phyloP scores from a whole-genome alignment of 92 coral and sea anemone genomes.

The Heliopora coerulea region DNA sequence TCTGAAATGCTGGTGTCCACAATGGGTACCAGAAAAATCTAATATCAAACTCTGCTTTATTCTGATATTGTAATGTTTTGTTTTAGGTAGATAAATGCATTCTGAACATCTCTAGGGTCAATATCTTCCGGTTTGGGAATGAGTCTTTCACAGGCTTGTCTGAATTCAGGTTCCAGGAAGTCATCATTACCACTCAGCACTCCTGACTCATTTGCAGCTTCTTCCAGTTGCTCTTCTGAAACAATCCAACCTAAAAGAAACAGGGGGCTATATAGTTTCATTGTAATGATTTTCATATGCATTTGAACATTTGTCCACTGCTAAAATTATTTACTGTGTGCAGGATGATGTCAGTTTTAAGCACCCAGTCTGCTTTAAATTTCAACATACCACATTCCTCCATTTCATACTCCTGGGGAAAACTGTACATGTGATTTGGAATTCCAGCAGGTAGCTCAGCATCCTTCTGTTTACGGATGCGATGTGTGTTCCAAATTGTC shows the following conservation, averaged over 20 bases:
- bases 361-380: not conserved
- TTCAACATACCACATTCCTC: constrained; percentile 25
- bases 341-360: too few species aligned
- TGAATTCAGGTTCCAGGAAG: constrained; percentile 7
- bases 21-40: too few species aligned
- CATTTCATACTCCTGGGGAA: constrained; percentile 20
- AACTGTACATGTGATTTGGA: constrained; percentile 21
- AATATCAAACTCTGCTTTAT: too few species aligned
- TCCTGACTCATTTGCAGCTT: constrained; percentile 1
- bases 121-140: constrained; percentile 20
- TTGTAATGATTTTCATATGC: too few species aligned
- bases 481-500: constrained; percentile 15
- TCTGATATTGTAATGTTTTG: constrained; percentile 9
- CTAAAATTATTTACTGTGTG: too few species aligned
- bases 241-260: not conserved
- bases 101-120: constrained; percentile 19
- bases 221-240: constrained; percentile 10
- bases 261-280: not conserved
- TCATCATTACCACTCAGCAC: not conserved
- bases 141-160: constrained; percentile 15
- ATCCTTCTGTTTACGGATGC: constrained; percentile 18
- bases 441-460: constrained; percentile 18
- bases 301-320: too few species aligned
- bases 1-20: too few species aligned
- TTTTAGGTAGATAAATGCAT: constrained; percentile 29